Base-by-base conservation (phyloP, 1,140 invertebrate species). In the Ganaspis sp. region DNA sequence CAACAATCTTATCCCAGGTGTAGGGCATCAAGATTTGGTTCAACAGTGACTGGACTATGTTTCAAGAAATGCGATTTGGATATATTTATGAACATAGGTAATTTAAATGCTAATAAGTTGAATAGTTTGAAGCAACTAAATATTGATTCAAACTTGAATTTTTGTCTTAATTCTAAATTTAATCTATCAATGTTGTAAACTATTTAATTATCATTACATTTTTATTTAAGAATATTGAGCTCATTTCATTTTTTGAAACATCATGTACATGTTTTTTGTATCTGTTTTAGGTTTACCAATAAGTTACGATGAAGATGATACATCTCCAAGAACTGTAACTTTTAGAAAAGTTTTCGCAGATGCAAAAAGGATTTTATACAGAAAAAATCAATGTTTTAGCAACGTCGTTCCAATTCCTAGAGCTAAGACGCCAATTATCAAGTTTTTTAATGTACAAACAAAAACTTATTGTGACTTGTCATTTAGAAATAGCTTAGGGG, bases 401-500 rank as follows among this genome's bases (percentile, higher is more conserved):
- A 90, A 93, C 75, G 88, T 95, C 34, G 74, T 94, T 19, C 85
- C 92, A 71, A 95, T 95, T 78, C 92, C 93, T 3, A 90, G 90
- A 49, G 94, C 95, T 15, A 94, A 94, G 87, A 94, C 93, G 11
- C 95, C 95, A 26, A 95, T 96, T 79, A 93, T 96, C 15, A 95
- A 95, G 84, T 94, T 94, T 84, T 83, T 88, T 75, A 93, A 95
- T 84, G 73, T 90, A 4, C 88, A 90, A 8, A 94, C 92, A 0
- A 82, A 89, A 6, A 90, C 93, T 1, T 92, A 93, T 73, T 94
- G 94, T 81, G 95, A 96, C 84, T 85, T 96, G n/a, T 94, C 93
- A 17, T 94, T 95, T 83, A 94, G 94, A 83, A 94, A 94, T 74
- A 88, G 90, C n/a, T 87, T 95, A 2, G 94, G 93, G 9, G 89